Percentiles rank a stretch among this genome's conserved stretches.
phyloP scores from a whole-genome alignment of 2,888 invertebrate species.

The Lepidochrysops patricia region DNA sequence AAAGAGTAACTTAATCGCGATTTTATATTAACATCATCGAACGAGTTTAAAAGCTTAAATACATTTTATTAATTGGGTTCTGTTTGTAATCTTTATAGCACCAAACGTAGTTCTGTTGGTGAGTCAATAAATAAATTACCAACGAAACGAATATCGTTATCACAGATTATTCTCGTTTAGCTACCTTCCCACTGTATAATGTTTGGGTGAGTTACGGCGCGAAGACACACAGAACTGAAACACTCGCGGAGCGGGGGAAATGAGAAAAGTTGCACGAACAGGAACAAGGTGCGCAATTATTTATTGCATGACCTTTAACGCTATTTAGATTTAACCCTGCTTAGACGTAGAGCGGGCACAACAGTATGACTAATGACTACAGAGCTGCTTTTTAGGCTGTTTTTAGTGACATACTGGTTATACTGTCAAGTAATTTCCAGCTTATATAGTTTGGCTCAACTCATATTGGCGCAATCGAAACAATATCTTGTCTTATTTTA shows the following conservation, averaged over 20 bases:
- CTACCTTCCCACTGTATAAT: neutral
- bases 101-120: too few relatives aligned
- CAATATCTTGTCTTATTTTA: too few relatives aligned
- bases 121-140: too few relatives aligned
- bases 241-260: slow-evolving; percentile 3
- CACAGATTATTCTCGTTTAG: neutral
- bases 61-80: too few relatives aligned
- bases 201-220: neutral
- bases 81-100: too few relatives aligned
- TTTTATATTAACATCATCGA: too few relatives aligned
- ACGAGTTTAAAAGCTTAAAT: too few relatives aligned
- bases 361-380: neutral
- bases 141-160: too few relatives aligned
- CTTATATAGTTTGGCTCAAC: too few relatives aligned
- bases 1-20: too few relatives aligned
- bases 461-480: too few relatives aligned
- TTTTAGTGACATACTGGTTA: neutral
- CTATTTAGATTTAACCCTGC: slow-evolving; percentile 8
- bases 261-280: slow-evolving; percentile 16
- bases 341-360: neutral
- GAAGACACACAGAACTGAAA: neutral
- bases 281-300: slow-evolving; percentile 5
- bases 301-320: slow-evolving; percentile 5
- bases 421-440: too few relatives aligned
- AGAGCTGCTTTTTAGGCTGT: neutral